These are phyloP conservation scores for Archivesica marissinica DNA, from an alignment of 1,140 invertebrate genomes.

Conservation along the genomic window DNA sequence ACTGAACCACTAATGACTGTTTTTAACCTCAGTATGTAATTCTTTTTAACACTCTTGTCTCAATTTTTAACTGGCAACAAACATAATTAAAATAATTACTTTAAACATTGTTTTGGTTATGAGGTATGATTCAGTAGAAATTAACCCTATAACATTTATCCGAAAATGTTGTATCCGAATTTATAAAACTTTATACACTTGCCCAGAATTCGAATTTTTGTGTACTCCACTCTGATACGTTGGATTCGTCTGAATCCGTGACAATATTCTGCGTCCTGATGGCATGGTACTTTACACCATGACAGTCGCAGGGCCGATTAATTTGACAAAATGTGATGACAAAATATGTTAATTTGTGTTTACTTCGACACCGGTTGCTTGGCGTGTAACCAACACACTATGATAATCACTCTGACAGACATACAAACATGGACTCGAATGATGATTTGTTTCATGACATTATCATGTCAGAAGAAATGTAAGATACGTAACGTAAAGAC, in stretches of 20 bases:
- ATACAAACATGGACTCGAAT: not conserved
- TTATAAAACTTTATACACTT: not conserved
- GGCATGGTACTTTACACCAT: conserved; percentile 69
- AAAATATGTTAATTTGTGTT: conserved; percentile 4
- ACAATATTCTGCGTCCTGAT: conserved; percentile 78
- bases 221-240: conserved; percentile 71
- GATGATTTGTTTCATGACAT: conserved; percentile 55
- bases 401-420: conserved; percentile 2
- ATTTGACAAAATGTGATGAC: not conserved
- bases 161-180: not conserved
- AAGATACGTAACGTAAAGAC: too few species aligned
- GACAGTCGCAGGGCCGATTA: not conserved
- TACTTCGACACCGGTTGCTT: conserved; percentile 19
- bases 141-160: not conserved
- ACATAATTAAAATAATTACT: too few species aligned
- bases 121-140: too few species aligned
- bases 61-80: too few species aligned
- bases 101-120: too few species aligned
- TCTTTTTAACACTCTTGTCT: too few species aligned
- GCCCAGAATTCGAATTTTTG: conserved; percentile 69
- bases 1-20: too few species aligned
- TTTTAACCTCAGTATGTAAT: too few species aligned
- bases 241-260: conserved; percentile 75
- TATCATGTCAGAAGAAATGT: conserved; percentile 58
- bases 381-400: not conserved